Evolutionary conservation across 1,140 invertebrate genomes (phyloP), one percentile per base, ranked within the genome.

Genomic region (Acromyrmex heyeri): DNA sequence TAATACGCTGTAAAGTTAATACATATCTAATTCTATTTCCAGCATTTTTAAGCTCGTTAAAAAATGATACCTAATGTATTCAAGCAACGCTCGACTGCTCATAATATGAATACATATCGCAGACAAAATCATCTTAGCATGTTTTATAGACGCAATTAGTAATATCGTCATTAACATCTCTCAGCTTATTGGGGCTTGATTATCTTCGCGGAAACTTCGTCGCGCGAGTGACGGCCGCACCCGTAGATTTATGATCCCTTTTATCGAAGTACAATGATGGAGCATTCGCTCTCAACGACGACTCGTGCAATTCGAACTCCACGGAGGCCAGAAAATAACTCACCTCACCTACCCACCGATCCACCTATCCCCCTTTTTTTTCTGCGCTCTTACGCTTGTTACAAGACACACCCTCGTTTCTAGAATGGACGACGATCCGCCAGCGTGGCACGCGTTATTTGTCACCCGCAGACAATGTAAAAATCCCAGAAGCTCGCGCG

Each of bases 221-320:
- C 79, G 55, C 55, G 69, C 79, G 55, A 70, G 34, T 87, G 88
- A 61, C 72, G 88, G 86, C 81, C 83, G 85, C 88, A 27, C 65
- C 73, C 83, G 86, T 67, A 88, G 85, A 91, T 90, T 91, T 90
- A 91, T 91, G 88, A 88, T 87, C 86, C n/a, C 48, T 69, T 73
- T 77, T 59, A 73, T 67, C 78, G 83, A 81, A 87, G 85, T 69
- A 85, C 55, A 81, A 91, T 88, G 85, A 91, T 88, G 61, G 75
- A 89, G 55, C 57, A 88, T 70, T 57, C 61, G 88, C 69, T 83
- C 67, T 73, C 48, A 44, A 44, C 79, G 72, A 57, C 78, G 83
- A 90, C 55, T 87, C 72, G 79, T 14, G 69, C 69, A 79, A 75
- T 75, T 78, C 67, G 76, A 69, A 76, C 81, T 61, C 67, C 61